These are phyloP conservation scores for Plestiodon gilberti DNA, from an alignment of 2,113 vertebrate species.

Conservation along the genomic window DNA sequence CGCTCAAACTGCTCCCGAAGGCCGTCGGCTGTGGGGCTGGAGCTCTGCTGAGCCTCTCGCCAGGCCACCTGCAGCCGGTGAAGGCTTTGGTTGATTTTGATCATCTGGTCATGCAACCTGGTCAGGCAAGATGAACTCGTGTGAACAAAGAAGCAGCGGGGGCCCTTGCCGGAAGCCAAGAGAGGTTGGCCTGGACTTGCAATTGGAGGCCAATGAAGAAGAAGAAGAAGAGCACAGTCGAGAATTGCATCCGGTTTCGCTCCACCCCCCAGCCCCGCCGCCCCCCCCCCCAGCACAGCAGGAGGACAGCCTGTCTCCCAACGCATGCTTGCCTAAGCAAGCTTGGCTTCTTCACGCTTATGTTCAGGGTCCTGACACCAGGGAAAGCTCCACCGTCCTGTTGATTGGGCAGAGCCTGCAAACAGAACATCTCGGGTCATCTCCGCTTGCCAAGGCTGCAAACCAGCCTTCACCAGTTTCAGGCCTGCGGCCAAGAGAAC, in stretches of 20 bases:
- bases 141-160: not conserved
- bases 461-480: not conserved
- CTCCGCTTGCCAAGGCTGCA: not conserved
- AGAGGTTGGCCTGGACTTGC: fast-evolving
- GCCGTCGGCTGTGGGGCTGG: slow-evolving; percentile 86
- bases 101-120: slow-evolving; percentile 98
- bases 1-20: slow-evolving; percentile 96
- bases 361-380: not conserved
- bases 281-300: not conserved
- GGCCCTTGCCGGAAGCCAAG: not conserved
- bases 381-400: not conserved
- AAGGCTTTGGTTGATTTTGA: slow-evolving; percentile 98
- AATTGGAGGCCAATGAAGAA: too few species aligned
- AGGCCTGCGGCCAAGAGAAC: not conserved
- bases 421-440: not conserved
- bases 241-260: too few species aligned
- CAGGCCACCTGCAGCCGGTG: slow-evolving; percentile 95
- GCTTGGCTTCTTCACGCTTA: not conserved
- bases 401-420: too few species aligned
- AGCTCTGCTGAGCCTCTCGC: slow-evolving; percentile 92
- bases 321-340: not conserved
- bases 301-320: not conserved
- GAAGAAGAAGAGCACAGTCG: not conserved
- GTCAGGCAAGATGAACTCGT: not conserved
- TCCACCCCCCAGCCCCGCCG: too few species aligned